A percentile compares a stretch with the other conserved stretches of the same genome.
Conservation (phyloP, 1,140 invertebrate species). For the Hyles euphorbiae region DNA sequence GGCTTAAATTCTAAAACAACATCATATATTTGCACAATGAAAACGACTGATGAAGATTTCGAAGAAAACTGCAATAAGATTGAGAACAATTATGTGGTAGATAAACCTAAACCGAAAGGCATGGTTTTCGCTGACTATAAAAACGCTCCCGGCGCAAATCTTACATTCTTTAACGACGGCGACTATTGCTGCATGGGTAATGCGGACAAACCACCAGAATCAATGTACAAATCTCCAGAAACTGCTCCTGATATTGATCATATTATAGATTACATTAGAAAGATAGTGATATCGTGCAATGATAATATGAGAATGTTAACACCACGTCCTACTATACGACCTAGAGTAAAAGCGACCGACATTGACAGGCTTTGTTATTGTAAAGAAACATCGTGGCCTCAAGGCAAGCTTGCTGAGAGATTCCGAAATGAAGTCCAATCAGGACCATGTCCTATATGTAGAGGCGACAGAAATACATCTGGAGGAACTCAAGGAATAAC, state of each 20-base stretch:
- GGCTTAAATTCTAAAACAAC: slow-evolving; percentile 68
- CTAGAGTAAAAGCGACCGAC: slow-evolving; percentile 59
- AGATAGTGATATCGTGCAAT: slow-evolving; percentile 66
- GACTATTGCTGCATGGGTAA: slow-evolving; percentile 59
- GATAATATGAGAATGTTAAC: slow-evolving; percentile 70
- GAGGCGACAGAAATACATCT: slow-evolving; percentile 34
- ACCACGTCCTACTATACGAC: slow-evolving; percentile 54
- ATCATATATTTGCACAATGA: slow-evolving; percentile 62
- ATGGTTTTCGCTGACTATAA: slow-evolving; percentile 59
- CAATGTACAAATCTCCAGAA: slow-evolving; percentile 48
- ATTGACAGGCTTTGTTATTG: slow-evolving; percentile 64
- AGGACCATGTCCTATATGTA: slow-evolving; percentile 53
- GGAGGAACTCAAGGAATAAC: slow-evolving; percentile 28
- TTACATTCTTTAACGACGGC: slow-evolving; percentile 52
- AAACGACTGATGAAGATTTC: slow-evolving; percentile 56
- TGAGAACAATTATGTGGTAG: slow-evolving; percentile 53
- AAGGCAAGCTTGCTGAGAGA: slow-evolving; percentile 42
- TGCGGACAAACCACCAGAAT: slow-evolving; percentile 59
- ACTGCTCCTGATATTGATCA: slow-evolving; percentile 54
- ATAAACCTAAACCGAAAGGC: slow-evolving; percentile 40
- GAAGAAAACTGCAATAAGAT: slow-evolving; percentile 59
- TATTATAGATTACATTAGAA: slow-evolving; percentile 62
- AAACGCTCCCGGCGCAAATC: slow-evolving; percentile 58
- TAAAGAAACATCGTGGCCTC: slow-evolving; percentile 54
- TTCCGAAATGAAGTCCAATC: slow-evolving; percentile 49